These are phyloP conservation scores for Platycheirus rosarum DNA, from an alignment of 2,888 invertebrate species.

Conservation along the genomic window DNA sequence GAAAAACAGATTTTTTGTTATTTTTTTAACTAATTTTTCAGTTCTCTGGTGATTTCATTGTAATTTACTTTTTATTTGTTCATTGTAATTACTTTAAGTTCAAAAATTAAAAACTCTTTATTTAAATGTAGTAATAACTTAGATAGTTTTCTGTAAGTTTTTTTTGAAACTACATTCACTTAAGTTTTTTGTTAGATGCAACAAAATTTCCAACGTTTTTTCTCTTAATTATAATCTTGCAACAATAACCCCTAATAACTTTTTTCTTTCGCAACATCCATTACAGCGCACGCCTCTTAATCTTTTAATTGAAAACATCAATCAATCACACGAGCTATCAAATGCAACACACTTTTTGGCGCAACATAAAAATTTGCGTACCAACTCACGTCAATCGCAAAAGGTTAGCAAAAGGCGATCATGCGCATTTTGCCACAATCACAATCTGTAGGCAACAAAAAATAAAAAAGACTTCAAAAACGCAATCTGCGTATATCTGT, in stretches of 20 bases:
- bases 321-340: conserved; percentile 45
- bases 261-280: conserved; percentile 22
- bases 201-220: too few relatives aligned
- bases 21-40: too few relatives aligned
- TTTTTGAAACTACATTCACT: too few relatives aligned
- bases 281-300: conserved; percentile 48
- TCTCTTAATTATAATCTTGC: background rate
- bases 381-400: conserved; percentile 32
- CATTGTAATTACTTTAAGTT: too few relatives aligned
- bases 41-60: too few relatives aligned
- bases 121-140: too few relatives aligned
- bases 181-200: too few relatives aligned
- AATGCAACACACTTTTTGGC: conserved; percentile 19
- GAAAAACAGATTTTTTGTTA: too few relatives aligned
- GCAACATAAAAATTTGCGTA: conserved; percentile 29
- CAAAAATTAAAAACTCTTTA: too few relatives aligned
- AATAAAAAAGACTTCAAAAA: conserved; percentile 18
- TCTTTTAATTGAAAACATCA: conserved; percentile 59
- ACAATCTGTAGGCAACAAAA: conserved; percentile 10
- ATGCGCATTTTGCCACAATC: conserved; percentile 9
- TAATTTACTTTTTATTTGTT: too few relatives aligned
- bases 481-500: conserved; percentile 48
- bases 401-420: conserved; percentile 36
- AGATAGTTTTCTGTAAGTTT: too few relatives aligned
- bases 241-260: conserved; percentile 13